Conservation (phyloP, 2,113 vertebrate species). For the Nothoprocta perdicaria region DNA sequence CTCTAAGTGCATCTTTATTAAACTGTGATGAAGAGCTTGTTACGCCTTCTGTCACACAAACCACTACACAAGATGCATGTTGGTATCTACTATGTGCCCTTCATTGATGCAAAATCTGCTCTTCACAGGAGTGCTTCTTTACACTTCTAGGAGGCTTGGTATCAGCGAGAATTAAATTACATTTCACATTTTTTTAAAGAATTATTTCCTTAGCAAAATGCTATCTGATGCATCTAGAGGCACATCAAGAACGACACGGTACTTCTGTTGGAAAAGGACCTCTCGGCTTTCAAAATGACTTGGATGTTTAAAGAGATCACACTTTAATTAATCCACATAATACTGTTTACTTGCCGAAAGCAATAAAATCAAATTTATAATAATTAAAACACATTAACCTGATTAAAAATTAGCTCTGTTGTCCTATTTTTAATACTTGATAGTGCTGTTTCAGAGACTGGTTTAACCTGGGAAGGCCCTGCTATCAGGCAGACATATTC, state of each 20-base stretch:
- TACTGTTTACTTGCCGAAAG: not conserved
- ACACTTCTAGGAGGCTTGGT: not conserved
- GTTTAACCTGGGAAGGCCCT: constrained; percentile 6
- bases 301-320: not conserved
- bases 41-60: not conserved
- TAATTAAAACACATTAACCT: constrained; percentile 64
- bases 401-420: constrained; percentile 59
- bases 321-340: constrained; percentile 42
- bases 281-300: not conserved
- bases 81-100: not conserved
- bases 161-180: not conserved
- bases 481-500: not conserved
- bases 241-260: not conserved
- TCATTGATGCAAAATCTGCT: not conserved
- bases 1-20: not conserved
- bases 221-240: not conserved
- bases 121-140: not conserved
- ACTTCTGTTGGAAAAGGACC: not conserved
- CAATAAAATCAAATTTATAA: constrained; percentile 62
- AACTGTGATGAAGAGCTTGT: not conserved
- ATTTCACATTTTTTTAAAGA: not conserved
- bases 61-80: not conserved
- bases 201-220: not conserved
- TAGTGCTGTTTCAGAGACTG: not conserved
- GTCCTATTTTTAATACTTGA: constrained; percentile 33